Evolutionary conservation across 1,140 invertebrate genomes (phyloP), one percentile per base, ranked within the genome.

Genomic region (Penaeus chinensis): DNA sequence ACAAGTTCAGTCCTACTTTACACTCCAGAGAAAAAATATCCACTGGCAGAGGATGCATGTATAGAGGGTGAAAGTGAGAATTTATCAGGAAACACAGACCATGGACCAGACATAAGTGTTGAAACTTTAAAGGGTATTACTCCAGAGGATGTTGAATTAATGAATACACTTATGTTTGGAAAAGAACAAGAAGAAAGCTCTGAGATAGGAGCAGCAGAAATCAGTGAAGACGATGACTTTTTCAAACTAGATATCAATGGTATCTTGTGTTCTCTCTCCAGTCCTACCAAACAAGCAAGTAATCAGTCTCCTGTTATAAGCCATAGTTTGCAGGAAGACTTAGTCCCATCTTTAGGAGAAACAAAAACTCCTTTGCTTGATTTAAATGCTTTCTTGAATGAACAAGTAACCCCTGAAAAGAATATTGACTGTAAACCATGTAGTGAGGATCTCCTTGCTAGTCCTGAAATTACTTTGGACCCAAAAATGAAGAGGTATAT

Each of bases 381-480:
- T 54, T 54, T 54, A 54, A 54, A 13, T 54, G 54, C 11, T 54
- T 54, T 54, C 54, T 54, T 54, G 16, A 54, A 54, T 71, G n/a
- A 22, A 19, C 20, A 74, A 42, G n/a, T 47, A 4, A 66, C 62
- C 19, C 79, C 79, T 61, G 19, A 18, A 60, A 63, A 77, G 62
- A 62, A 83, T 19, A 32, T 61, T 13, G 8, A 18, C 20, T 13
- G 61, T n/a, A 32, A 37, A n/a, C 5, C n/a, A 47, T 11, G 16
- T 54, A 63, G 20, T 22, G 42, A 78, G 61, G 63, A 69, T 11
- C 27, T 24, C 24, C 69, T 65, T 60, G 63, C 69, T 47, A 86
- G 84, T 54, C 84, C 84, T 61, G 84, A 86, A 66, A 86, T 86
- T 79, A 18, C 84, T 65, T 47, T 86, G 60, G 78, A 81, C 78